Evolutionary conservation across 2,888 invertebrate species (phyloP).

Genomic region (Seira sanloemensis): DNA sequence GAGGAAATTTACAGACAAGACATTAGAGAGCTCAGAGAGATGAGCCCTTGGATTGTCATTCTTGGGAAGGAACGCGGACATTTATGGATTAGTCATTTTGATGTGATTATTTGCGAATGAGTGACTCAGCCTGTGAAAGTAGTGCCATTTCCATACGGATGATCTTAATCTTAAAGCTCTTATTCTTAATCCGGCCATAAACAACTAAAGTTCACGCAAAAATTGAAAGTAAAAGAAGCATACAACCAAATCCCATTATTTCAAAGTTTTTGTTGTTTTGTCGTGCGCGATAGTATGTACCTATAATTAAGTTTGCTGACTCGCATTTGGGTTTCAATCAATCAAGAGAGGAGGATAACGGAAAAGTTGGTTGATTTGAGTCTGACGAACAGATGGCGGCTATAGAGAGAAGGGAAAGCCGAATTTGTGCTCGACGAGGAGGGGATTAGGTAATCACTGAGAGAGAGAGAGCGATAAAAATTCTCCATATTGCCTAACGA

Average conservation of each 20-base stretch:
- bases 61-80: background rate
- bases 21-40: too few species aligned
- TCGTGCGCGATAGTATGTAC: background rate
- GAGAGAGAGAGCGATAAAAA: background rate
- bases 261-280: background rate
- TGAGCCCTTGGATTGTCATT: background rate
- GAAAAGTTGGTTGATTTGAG: background rate
- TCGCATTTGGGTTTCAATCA: too few species aligned
- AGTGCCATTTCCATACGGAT: too few species aligned
- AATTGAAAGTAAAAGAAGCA: too few species aligned
- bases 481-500: background rate
- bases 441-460: background rate
- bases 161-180: too few species aligned
- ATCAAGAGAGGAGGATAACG: background rate
- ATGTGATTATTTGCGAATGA: background rate
- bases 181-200: too few species aligned
- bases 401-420: background rate
- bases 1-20: background rate
- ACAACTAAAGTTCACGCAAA: too few species aligned
- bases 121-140: background rate
- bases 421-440: background rate
- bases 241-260: too few species aligned
- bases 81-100: background rate
- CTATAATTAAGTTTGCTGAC: background rate
- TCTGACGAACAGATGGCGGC: constrained; percentile 2